Evolutionary conservation across 2,113 vertebrate genomes (phyloP).

Genomic region (Spermophilus dauricus): DNA sequence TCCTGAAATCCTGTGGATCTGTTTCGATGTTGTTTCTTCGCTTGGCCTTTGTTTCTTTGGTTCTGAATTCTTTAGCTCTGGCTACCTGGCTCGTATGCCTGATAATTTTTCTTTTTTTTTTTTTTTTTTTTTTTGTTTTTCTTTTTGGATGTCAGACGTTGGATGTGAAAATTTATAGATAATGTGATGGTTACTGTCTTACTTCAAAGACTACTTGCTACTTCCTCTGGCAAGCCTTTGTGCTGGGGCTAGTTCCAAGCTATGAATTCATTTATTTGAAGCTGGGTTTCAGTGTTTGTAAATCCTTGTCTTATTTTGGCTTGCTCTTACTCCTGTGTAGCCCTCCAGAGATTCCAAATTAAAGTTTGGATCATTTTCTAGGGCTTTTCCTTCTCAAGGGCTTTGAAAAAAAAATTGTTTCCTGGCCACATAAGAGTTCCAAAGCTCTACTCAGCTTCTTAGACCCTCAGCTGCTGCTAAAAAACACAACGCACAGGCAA

Average conservation of each 20-base stretch:
- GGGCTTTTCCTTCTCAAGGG: background rate
- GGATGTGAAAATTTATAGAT: background rate
- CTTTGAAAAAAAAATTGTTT: background rate
- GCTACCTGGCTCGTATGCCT: background rate
- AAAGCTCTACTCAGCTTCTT: background rate
- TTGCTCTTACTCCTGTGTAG: background rate
- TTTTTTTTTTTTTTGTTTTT: too few species aligned
- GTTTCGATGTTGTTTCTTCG: background rate
- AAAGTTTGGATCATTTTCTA: slow-evolving; percentile 7
- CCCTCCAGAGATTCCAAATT: slow-evolving; percentile 29
- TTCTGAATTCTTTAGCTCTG: background rate
- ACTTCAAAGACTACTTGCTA: background rate
- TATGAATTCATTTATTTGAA: slow-evolving; percentile 48
- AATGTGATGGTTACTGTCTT: background rate
- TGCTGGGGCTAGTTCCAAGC: slow-evolving; percentile 61
- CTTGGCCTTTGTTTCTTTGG: background rate
- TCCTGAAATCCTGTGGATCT: background rate
- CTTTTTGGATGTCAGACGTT: background rate
- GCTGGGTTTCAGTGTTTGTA: slow-evolving; percentile 59
- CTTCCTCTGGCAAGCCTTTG: slow-evolving; percentile 28
- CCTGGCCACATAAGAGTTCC: background rate
- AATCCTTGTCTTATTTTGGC: slow-evolving; percentile 37
- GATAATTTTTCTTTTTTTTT: background rate
- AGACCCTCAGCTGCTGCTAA: background rate
- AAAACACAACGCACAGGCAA: background rate